Evolutionary conservation across 1,140 invertebrate species (phyloP).

Genomic region (Drosophila novamexicana): DNA sequence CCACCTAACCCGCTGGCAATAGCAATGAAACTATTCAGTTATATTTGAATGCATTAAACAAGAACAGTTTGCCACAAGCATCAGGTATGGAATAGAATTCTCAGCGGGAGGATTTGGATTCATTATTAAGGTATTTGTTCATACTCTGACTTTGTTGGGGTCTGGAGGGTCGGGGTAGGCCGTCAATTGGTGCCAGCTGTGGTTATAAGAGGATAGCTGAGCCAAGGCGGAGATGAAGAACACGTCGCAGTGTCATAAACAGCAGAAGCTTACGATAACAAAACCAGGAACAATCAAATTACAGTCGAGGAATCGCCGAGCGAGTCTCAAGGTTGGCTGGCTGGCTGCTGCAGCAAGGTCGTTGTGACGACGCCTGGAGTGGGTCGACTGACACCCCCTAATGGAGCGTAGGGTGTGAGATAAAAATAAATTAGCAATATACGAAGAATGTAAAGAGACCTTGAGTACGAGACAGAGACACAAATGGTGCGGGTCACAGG

Average conservation of each 20-base stretch:
- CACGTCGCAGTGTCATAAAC: conserved; percentile 36
- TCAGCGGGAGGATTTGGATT: no score
- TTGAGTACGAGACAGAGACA: neutral
- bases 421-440: conserved; percentile 51
- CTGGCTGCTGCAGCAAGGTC: conserved; percentile 4
- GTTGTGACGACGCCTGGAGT: neutral
- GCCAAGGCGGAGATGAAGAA: neutral
- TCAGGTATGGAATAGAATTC: neutral
- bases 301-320: conserved; percentile 10
- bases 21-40: neutral
- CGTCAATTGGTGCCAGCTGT: conserved; percentile 34
- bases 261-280: conserved; percentile 32
- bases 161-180: neutral
- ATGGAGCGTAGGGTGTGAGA: conserved; percentile 8
- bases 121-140: neutral
- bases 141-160: neutral
- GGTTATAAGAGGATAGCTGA: conserved; percentile 8
- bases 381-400: neutral
- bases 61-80: neutral
- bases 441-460: neutral
- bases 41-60: neutral
- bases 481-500: neutral
- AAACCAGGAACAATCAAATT: conserved; percentile 52
- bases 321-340: conserved; percentile 8
- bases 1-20: no score